A percentile compares a stretch with the other conserved stretches of the same genome.
These are phyloP conservation scores for Tetrao urogallus DNA, from an alignment of 2,113 vertebrate species.

Conservation along the genomic window DNA sequence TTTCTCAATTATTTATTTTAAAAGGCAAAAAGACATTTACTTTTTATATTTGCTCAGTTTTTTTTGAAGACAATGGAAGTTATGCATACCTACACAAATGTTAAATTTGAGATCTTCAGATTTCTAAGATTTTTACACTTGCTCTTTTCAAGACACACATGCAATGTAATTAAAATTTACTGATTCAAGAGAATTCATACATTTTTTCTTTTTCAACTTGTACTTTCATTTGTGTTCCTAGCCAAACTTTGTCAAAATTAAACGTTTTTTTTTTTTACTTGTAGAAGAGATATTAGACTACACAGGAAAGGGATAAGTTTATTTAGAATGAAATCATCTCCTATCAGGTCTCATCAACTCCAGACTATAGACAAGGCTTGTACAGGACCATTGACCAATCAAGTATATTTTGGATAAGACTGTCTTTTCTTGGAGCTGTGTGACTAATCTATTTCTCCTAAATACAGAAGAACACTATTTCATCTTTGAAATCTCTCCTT, in stretches of 20 bases:
- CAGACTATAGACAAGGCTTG: not conserved
- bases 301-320: not conserved
- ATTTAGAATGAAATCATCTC: not conserved
- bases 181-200: not conserved
- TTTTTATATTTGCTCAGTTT: conserved; percentile 3
- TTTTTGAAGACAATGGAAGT: not conserved
- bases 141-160: not conserved
- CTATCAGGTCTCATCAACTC: not conserved
- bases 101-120: not conserved
- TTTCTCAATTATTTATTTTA: not conserved
- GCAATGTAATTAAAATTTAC: not conserved
- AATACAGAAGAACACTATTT: not conserved
- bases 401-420: not conserved
- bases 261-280: not conserved
- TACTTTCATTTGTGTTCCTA: not conserved
- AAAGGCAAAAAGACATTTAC: not conserved
- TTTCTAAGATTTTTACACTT: not conserved
- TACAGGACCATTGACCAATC: not conserved
- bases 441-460: not conserved
- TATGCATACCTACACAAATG: not conserved
- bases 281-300: not conserved
- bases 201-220: not conserved
- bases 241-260: not conserved
- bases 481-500: not conserved
- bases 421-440: not conserved